Evolutionary conservation across 2,113 vertebrate genomes (phyloP), one percentile per base, ranked within the genome.

Genomic region (Cariama cristata): DNA sequence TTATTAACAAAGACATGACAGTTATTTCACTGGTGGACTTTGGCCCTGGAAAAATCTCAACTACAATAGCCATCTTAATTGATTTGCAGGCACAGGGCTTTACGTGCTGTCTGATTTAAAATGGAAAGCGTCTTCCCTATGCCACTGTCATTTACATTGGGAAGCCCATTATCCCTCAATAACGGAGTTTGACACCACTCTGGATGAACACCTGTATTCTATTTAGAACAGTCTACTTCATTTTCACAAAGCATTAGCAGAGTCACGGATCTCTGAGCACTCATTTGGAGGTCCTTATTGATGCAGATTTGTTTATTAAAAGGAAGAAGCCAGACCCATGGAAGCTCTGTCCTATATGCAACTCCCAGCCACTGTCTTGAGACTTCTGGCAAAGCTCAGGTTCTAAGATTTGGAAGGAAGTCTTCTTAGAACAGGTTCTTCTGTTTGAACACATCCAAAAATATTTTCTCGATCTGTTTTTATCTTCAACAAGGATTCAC

Each of bases 211-310:
- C 88, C 93, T 96, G 92, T 90, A 96, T 71, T 91, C 79, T 63
- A 52, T 95, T 94, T 86, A 93, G 44, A 91, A 33, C 64, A 88
- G 79, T 33, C 60, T 72, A 58, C 75, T 88, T 93, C 50, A 90
- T 97, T 97, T 96, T 96, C 96, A 93, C 74, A 96, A 95, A 64
- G 60, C 66, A 88, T 95, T 93, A 97, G 86, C 49, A 56, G 64
- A 86, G 90, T n/a, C 89, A 77, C 21, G 66, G 86, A 85, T 90
- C 84, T 76, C 79, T 84, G 68, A 96, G 53, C 72, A 79, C 26
- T 86, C 83, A 33, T 60, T 79, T 93, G 93, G 72, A 85, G 47
- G 64, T 75, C 71, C 59, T 73, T 64, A 59, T 40, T 76, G 60
- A 92, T 59, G 74, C 40, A 90, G 58, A 33, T 79, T 63, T 76